phyloP scores from a whole-genome alignment of 2,888 invertebrate species.

The Dolichomitus sp. region DNA sequence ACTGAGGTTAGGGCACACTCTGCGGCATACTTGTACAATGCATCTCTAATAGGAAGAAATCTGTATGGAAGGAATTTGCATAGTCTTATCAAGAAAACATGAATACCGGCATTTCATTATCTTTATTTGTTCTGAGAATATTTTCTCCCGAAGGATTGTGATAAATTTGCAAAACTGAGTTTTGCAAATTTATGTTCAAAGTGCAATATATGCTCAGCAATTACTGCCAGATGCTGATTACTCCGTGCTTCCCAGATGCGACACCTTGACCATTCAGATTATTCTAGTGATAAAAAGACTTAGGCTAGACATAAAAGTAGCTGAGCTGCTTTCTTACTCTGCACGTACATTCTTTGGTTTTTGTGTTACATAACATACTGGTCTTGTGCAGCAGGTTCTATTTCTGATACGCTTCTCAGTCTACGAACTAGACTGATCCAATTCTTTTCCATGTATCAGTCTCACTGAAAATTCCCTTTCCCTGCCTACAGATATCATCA shows the following conservation, averaged over 20 bases:
- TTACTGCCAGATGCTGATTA: neutral
- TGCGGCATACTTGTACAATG: neutral
- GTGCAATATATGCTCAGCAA: neutral
- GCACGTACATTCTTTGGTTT: constrained; percentile 52
- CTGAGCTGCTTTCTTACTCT: constrained; percentile 12
- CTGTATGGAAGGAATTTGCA: neutral
- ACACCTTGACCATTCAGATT: neutral
- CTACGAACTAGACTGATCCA: constrained; percentile 68
- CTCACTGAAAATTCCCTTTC: neutral
- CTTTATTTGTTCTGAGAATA: neutral
- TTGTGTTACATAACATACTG: constrained; percentile 78
- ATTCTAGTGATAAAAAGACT: neutral
- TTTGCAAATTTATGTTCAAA: neutral
- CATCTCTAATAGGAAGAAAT: neutral
- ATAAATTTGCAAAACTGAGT: neutral
- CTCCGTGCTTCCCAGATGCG: neutral
- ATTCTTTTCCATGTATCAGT: constrained; percentile 15
- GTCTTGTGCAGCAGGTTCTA: constrained; percentile 78
- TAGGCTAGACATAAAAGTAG: neutral
- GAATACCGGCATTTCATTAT: neutral
- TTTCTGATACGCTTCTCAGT: constrained; percentile 78
- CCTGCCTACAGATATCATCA: too few relatives aligned
- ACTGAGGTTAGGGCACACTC: neutral
- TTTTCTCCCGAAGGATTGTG: too few relatives aligned
- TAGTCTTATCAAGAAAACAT: neutral